phyloP scores from a whole-genome alignment of 2,888 invertebrate genomes.

The Epinotia brunnichana region DNA sequence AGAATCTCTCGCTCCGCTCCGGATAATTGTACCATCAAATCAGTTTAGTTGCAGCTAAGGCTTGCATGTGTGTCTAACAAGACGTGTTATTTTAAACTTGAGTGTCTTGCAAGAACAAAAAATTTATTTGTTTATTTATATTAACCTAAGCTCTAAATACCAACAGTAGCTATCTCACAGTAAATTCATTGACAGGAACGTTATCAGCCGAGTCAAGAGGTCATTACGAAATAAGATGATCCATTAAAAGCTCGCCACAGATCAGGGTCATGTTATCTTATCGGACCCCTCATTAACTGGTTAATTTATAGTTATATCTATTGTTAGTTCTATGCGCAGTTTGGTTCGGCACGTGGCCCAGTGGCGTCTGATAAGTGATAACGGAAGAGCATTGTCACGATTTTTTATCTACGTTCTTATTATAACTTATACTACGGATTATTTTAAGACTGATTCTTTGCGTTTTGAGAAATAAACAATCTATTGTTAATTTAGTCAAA shows the following conservation, averaged over 20 bases:
- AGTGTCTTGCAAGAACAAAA: no score
- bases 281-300: slow-evolving; percentile 46
- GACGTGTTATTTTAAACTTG: no score
- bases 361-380: slow-evolving; percentile 31
- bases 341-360: slow-evolving; percentile 28
- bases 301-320: slow-evolving; percentile 13
- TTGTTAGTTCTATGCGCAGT: slow-evolving; percentile 36
- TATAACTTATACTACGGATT: not conserved
- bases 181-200: slow-evolving; percentile 9
- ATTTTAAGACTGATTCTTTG: not conserved
- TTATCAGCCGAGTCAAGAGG: slow-evolving; percentile 47
- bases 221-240: slow-evolving; percentile 49
- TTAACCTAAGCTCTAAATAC: not conserved
- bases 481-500: not conserved
- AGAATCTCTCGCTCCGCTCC: no score
- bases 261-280: slow-evolving; percentile 42
- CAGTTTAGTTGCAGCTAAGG: no score
- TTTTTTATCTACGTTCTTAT: slow-evolving; percentile 18
- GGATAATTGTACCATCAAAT: no score
- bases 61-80: no score
- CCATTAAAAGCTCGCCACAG: slow-evolving; percentile 46
- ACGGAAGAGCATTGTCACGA: slow-evolving; percentile 27
- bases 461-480: not conserved
- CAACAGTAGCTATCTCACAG: slow-evolving; percentile 1
- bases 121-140: no score